These are phyloP conservation scores for Notamacropus eugenii DNA, from an alignment of 2,797 vertebrate genomes.

Conservation along the genomic window DNA sequence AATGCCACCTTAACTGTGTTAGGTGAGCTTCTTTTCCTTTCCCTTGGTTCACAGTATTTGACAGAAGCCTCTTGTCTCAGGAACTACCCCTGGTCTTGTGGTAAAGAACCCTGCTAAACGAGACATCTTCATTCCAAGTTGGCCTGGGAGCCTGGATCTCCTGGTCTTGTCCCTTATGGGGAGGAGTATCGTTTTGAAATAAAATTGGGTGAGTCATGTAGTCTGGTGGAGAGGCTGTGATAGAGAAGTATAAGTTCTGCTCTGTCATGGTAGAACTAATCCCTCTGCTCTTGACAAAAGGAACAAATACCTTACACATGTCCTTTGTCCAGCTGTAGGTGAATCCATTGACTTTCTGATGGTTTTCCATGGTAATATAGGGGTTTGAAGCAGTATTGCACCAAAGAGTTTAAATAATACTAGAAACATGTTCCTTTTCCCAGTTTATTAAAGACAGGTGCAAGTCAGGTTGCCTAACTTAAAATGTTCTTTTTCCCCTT, in stretches of 20 bases:
- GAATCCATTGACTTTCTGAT: neutral
- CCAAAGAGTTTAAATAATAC: neutral
- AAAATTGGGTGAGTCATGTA: neutral
- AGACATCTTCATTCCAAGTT: neutral
- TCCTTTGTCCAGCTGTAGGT: neutral
- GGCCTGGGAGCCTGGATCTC: neutral
- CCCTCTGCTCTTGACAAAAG: neutral
- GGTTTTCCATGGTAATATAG: neutral
- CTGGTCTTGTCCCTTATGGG: no score
- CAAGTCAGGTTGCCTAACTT: slow-evolving; percentile 2
- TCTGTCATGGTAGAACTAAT: neutral
- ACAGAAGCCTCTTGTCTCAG: neutral
- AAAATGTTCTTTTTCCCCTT: neutral
- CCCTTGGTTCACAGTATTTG: no score
- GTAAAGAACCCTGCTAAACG: slow-evolving; percentile 9
- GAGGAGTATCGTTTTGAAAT: neutral
- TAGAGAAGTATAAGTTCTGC: neutral
- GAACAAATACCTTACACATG: neutral
- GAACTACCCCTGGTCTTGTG: neutral
- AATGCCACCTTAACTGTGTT: slow-evolving; percentile 87
- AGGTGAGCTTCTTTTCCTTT: slow-evolving; percentile 75
- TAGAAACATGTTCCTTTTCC: neutral
- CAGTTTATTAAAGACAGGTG: neutral
- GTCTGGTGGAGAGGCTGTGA: neutral
- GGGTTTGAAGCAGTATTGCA: neutral